Conservation (phyloP, 2,888 invertebrate genomes). For the Pterostichus niger region DNA sequence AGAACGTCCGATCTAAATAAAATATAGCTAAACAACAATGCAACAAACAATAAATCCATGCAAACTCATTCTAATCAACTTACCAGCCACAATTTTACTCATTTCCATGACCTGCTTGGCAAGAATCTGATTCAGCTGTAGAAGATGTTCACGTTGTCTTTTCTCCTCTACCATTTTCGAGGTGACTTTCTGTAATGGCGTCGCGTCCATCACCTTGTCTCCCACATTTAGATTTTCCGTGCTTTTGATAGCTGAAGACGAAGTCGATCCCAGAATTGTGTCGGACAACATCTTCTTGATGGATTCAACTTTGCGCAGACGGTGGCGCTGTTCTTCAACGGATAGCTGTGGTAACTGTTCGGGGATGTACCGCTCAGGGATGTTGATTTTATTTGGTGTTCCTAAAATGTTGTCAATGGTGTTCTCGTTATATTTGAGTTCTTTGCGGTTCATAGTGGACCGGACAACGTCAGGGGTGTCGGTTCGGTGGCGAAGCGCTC, state of each 20-base stretch:
- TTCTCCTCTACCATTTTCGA: constrained; percentile 86
- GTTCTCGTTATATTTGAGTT: constrained; percentile 85
- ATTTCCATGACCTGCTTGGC: constrained; percentile 97
- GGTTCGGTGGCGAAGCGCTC: constrained; percentile 86
- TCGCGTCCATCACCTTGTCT: constrained; percentile 21
- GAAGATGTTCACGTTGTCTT: constrained; percentile 91
- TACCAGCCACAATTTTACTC: constrained; percentile 97
- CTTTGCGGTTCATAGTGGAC: constrained; percentile 85
- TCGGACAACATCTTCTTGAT: constrained; percentile 94
- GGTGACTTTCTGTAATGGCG: constrained; percentile 59
- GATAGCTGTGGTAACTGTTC: constrained; percentile 93
- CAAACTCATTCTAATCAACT: constrained; percentile 73
- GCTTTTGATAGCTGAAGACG: constrained; percentile 39
- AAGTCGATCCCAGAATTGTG: constrained; percentile 77
- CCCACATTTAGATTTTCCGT: neutral
- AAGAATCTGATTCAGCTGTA: constrained; percentile 94
- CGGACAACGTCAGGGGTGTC: constrained; percentile 93
- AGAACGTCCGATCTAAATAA: constrained; percentile 66
- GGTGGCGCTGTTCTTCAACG: constrained; percentile 90
- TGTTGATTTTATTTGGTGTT: constrained; percentile 93
- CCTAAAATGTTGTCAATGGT: constrained; percentile 93
- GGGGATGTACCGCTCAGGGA: constrained; percentile 95
- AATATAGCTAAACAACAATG: constrained; percentile 60
- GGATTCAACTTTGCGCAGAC: constrained; percentile 92
- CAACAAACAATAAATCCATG: constrained; percentile 51